phyloP scores from a whole-genome alignment of 2,113 vertebrate genomes.

The Ptilonorhynchus violaceus region DNA sequence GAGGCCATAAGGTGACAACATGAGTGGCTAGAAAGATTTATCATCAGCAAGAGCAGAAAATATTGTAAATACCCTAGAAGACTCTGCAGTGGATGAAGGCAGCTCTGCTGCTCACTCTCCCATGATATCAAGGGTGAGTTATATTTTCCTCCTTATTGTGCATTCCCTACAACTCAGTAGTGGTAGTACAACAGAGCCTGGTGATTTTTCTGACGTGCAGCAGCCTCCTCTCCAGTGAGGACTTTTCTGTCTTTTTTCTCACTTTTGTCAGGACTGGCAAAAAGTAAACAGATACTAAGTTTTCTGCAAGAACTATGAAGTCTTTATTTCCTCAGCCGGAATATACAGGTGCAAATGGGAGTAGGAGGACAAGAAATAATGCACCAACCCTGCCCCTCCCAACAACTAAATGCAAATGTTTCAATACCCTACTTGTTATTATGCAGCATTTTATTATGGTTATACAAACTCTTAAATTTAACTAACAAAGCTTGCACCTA shows the following conservation, averaged over 20 bases:
- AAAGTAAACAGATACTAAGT: neutral
- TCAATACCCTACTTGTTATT: neutral
- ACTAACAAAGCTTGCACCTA: neutral
- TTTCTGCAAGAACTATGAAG: neutral
- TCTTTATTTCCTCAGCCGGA: neutral
- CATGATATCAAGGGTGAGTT: neutral
- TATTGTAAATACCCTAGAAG: neutral
- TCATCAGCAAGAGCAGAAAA: neutral
- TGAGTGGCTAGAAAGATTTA: neutral
- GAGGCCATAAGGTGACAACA: neutral
- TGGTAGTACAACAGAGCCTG: neutral
- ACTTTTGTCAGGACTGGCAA: neutral
- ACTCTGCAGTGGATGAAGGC: neutral
- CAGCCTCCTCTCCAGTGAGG: neutral
- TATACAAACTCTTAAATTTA: neutral
- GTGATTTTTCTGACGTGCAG: neutral
- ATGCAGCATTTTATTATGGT: neutral
- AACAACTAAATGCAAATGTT: neutral
- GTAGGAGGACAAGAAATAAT: neutral
- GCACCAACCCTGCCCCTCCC: accelerated
- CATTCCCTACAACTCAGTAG: neutral
- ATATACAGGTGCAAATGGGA: neutral
- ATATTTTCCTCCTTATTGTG: neutral
- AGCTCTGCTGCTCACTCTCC: neutral
- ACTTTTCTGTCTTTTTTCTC: neutral